These are phyloP conservation scores for Calliphora vicina DNA, from an alignment of 1,140 invertebrate genomes.

Conservation along the genomic window DNA sequence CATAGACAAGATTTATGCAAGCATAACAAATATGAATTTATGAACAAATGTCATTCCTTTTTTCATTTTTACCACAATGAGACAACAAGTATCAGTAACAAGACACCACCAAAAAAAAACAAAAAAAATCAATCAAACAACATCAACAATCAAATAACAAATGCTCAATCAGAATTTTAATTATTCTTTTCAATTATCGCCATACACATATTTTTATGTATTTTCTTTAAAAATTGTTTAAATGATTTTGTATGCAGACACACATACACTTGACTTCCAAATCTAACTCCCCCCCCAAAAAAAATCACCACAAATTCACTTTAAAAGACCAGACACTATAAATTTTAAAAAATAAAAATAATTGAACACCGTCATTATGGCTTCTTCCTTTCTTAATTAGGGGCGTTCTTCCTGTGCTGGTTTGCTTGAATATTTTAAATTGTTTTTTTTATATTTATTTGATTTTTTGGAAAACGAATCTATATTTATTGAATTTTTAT, in stretches of 20 bases:
- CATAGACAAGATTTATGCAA: too few relatives aligned
- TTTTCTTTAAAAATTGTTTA: background rate
- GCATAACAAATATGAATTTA: too few relatives aligned
- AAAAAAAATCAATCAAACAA: background rate
- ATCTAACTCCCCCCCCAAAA: too few relatives aligned
- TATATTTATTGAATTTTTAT: slow-evolving; percentile 19
- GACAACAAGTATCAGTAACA: background rate
- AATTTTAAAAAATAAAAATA: background rate
- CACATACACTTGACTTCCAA: background rate
- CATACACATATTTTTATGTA: background rate
- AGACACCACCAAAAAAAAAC: background rate
- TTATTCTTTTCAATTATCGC: slow-evolving; percentile 62
- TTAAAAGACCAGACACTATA: too few relatives aligned
- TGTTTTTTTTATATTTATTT: background rate
- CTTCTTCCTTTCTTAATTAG: slow-evolving; percentile 15
- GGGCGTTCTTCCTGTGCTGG: slow-evolving; percentile 30
- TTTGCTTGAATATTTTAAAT: background rate
- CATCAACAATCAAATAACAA: background rate
- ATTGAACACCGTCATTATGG: background rate
- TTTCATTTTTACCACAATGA: background rate
- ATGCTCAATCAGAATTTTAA: slow-evolving; percentile 59
- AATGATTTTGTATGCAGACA: background rate
- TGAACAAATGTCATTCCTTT: background rate
- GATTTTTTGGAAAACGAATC: background rate
- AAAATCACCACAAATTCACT: background rate